phyloP scores from a whole-genome alignment of 2,888 invertebrate species.

The Agrochola macilenta region DNA sequence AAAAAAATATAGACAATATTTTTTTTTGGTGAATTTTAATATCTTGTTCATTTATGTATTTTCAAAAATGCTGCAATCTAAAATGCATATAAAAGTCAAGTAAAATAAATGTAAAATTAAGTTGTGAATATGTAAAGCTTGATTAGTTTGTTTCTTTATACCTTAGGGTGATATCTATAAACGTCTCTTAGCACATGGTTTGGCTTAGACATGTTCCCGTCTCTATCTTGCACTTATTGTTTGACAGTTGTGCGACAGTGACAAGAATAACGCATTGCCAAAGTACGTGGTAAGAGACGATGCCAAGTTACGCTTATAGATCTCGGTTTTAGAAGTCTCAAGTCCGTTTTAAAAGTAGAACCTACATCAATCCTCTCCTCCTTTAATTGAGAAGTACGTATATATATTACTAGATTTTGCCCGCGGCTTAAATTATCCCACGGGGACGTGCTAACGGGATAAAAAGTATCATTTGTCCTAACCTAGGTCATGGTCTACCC shows the following conservation, averaged over 20 bases:
- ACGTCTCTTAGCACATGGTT: neutral
- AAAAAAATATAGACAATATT: neutral
- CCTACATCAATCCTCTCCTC: neutral
- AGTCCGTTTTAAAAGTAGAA: neutral
- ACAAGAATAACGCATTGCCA: neutral
- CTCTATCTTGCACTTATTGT: neutral
- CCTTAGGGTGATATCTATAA: neutral
- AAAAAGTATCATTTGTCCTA: too few relatives aligned
- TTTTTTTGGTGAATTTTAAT: neutral
- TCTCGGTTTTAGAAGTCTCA: neutral
- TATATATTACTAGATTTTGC: too few relatives aligned
- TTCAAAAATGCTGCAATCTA: conserved; percentile 6
- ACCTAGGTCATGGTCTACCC: too few relatives aligned
- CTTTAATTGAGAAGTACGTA: neutral
- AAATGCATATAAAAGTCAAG: neutral
- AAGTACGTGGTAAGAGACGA: too few relatives aligned
- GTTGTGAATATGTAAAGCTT: neutral
- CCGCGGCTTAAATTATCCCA: too few relatives aligned
- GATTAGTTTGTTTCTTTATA: neutral
- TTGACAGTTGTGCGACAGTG: neutral
- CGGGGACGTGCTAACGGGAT: too few relatives aligned
- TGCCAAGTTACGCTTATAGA: neutral
- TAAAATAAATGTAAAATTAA: conserved; percentile 9
- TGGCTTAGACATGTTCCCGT: too few relatives aligned
- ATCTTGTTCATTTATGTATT: conserved; percentile 12